Base-by-base conservation (phyloP, 2,888 invertebrate genomes). In the Corythucha ciliata region DNA sequence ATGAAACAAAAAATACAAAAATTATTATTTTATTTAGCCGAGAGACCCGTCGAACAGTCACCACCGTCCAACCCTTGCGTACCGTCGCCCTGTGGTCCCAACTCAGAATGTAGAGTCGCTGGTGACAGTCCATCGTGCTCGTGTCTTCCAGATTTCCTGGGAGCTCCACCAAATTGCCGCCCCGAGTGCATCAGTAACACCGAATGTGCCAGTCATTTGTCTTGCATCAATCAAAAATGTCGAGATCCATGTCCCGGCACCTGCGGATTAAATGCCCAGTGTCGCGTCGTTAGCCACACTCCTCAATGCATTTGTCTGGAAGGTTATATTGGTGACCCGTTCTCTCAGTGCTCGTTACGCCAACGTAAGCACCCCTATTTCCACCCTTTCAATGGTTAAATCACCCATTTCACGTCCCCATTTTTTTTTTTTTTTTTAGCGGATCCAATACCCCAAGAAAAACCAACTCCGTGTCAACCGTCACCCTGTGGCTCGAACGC, bases 241-340 rank as follows among this genome's bases (percentile, higher is more conserved):
- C 75, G 73, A 65, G 80, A 81, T 65, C 83, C 84, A 7, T 85
- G 86, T 63, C 72, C 76, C 42, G 74, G 78, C 52, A 85, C 86
- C n/a, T 90, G 90, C 66, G 87, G 87, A 40, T 69, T 79, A 24
- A 85, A 84, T 65, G 81, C 87, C 20, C 72, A 74, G 58, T 88
- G 87, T 64, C 74, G 72, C 62, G 77, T 83, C 4, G 75, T 81
- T 3, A 84, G 83, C 62, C 85, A 85, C 61, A 77, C 80, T 14
- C 80, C 84, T 6, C 79, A 81, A 72, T 86, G 89, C 65, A 74
- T 78, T 44, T 89, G 89, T 65, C 41, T 53, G 16, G 39, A 55
- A 41, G 62, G 62, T 29, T 80, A 73, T 57, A 70, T 71, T 21
- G 81, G 81, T 18, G 78, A 80, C 70, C 79, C 81, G 18, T 80